These are phyloP conservation scores for Chymomyza caudatula DNA, from an alignment of 2,888 invertebrate genomes.

Conservation along the genomic window DNA sequence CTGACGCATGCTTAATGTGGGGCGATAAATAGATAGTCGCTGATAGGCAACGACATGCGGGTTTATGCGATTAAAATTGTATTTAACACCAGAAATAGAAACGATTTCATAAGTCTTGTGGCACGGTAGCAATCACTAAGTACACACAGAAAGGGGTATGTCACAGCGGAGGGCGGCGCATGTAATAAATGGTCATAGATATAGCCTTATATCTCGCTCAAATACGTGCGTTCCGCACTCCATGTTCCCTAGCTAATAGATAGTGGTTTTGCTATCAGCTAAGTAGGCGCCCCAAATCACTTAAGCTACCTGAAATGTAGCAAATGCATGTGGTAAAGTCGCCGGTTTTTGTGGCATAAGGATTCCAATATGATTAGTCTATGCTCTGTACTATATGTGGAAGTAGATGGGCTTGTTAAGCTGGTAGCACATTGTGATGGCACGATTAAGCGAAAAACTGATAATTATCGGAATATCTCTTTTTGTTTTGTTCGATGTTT, in stretches of 20 bases:
- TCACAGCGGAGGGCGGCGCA: slow-evolving; percentile 9
- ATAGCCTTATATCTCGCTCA: neutral
- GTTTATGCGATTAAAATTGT: slow-evolving; percentile 70
- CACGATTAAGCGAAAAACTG: too few relatives aligned
- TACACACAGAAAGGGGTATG: neutral
- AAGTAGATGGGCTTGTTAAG: too few relatives aligned
- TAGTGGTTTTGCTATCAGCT: slow-evolving; percentile 65
- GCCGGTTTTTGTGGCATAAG: neutral
- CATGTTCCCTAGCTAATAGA: slow-evolving; percentile 33
- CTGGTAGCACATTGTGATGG: too few relatives aligned
- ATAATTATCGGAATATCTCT: too few relatives aligned
- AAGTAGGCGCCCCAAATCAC: slow-evolving; percentile 73
- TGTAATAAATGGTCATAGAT: slow-evolving; percentile 46
- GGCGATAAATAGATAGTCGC: slow-evolving; percentile 61
- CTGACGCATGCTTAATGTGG: slow-evolving; percentile 19
- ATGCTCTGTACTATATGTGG: too few relatives aligned
- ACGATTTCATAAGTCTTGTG: slow-evolving; percentile 21
- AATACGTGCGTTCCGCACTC: slow-evolving; percentile 19
- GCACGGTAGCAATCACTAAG: slow-evolving; percentile 20
- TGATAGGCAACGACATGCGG: slow-evolving; percentile 57
- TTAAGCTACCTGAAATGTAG: slow-evolving; percentile 60
- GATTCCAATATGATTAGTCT: neutral
- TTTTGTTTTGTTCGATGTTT: too few relatives aligned
- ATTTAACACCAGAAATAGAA: slow-evolving; percentile 62
- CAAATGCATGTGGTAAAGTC: slow-evolving; percentile 11